Conservation (phyloP, 1,140 invertebrate species). For the Aphidius ervi region DNA sequence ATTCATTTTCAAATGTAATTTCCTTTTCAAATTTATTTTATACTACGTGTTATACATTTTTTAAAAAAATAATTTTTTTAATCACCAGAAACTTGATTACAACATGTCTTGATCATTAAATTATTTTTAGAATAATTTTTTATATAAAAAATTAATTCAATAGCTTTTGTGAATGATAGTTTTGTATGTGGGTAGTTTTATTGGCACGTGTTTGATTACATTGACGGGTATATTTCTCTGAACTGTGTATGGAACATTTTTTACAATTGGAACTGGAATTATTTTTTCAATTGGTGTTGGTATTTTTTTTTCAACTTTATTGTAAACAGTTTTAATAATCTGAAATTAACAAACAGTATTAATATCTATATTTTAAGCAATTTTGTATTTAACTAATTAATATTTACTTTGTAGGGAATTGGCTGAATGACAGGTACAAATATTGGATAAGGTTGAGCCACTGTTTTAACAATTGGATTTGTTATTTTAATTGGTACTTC, state of each 20-base stretch:
- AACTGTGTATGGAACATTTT: slow-evolving; percentile 53
- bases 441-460: slow-evolving; percentile 54
- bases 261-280: slow-evolving; percentile 42
- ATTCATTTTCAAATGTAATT: no score
- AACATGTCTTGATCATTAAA: slow-evolving; percentile 2
- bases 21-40: no score
- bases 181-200: slow-evolving; percentile 45
- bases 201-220: slow-evolving; percentile 48
- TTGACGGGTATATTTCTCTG: slow-evolving; percentile 50
- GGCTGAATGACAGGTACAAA: slow-evolving; percentile 32
- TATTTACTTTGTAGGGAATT: slow-evolving; percentile 35
- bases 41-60: no score
- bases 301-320: slow-evolving; percentile 48
- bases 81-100: no score
- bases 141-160: slow-evolving; percentile 20
- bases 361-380: background rate
- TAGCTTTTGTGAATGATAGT: slow-evolving; percentile 35
- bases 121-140: background rate
- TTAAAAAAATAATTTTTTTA: no score
- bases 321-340: slow-evolving; percentile 51
- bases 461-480: slow-evolving; percentile 58
- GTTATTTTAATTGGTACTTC: slow-evolving; percentile 62
- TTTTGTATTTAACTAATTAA: no score
- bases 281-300: slow-evolving; percentile 41
- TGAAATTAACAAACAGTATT: slow-evolving; percentile 20